Evolutionary conservation across 64 coral and sea anemone genomes (phyloP), one percentile per base, ranked within the genome.

Genomic region (Pocillopora damicornis): DNA sequence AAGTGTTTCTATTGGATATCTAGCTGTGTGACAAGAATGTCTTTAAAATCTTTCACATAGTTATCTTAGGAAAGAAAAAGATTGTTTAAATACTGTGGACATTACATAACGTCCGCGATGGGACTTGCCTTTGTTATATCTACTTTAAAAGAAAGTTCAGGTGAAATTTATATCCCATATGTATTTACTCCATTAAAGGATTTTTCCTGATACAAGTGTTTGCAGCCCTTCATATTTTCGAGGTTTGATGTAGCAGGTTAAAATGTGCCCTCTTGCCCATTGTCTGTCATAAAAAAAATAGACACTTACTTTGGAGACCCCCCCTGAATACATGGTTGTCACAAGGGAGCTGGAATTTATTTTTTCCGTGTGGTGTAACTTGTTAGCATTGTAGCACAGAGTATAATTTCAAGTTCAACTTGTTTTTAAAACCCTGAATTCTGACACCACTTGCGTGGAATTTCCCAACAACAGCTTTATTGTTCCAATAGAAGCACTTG

Each of bases 81-180:
- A 79, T 75, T 60, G 57, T 79, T 22, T 17, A 66, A 66, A 17
- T 66, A 14, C 15, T 17, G 63, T 22, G 14, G 63, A 79, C 56
- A 20, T 79, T 79, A 60, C 10, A 57, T 60, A 79, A 79, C 57
- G 2, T 79, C 77, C 18, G 77, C n/a, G n/a, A 79, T 51, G n/a
- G 13, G 23, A 79, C 22, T 79, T 58, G 57, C 15, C 20, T 77
- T 77, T 51, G 37, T 77, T 57, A 77, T n/a, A 67, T n/a, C 76
- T 78, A 76, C n/a, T 78, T 78, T 59, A 58, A 57, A 78, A 78
- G 57, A 58, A 58, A 17, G 12, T 78, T 20, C 9, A 20, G 76
- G 76, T 78, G 16, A 78, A 78, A 58, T 78, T 78, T 25, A 78
- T 78, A 59, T 78, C 35, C 20, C 51, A 51, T 76, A 76, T 78